Base-by-base conservation (phyloP, 2,888 invertebrate species). In the Gryllus longicercus region DNA sequence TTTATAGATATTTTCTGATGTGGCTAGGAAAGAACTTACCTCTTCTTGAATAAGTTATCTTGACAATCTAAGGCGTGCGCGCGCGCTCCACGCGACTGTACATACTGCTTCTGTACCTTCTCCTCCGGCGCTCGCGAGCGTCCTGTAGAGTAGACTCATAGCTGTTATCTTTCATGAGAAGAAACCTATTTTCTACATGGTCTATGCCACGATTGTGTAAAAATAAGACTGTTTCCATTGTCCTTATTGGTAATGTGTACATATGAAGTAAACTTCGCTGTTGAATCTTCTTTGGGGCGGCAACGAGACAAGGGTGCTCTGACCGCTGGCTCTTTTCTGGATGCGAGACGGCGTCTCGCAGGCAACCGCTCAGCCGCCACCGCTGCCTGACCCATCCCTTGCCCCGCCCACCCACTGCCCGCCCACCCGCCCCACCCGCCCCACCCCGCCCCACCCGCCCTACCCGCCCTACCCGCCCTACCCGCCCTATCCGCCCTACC, bases 21-120 rank as follows among this genome's bases (percentile, higher is more conserved):
- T 63, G 63, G 63, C 63, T 63, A 63, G 63, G 63, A 63, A 63
- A 63, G 63, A 63, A 63, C 63, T 14, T 63, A 63, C 63, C 63
- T 63, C 63, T 63, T 63, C 63, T 63, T 63, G 63, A 63, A 63
- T 63, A 63, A 63, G 63, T 63, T 63, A 14, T 63, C 63, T 63
- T 63, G 63, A 63, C 63, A 63, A 63, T 63, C 63, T 63, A 63
- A 63, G 16, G 63, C 38, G 63, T n/a, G 63, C n/a, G 63, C 63
- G 63, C 63, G 63, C 63, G 63, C 14, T 63, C 63, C 63, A 63
- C 63, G 63, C 63, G 63, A 63, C n/a, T 63, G 63, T 63, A 63
- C 63, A 63, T 63, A 63, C 63, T n/a, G 63, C 63, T 63, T 63
- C 63, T 63, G 63, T 63, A 63, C 63, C 63, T 63, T 63, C 63